Evolutionary conservation across 2,888 invertebrate genomes (phyloP).

Genomic region (Platynereis dumerilii): DNA sequence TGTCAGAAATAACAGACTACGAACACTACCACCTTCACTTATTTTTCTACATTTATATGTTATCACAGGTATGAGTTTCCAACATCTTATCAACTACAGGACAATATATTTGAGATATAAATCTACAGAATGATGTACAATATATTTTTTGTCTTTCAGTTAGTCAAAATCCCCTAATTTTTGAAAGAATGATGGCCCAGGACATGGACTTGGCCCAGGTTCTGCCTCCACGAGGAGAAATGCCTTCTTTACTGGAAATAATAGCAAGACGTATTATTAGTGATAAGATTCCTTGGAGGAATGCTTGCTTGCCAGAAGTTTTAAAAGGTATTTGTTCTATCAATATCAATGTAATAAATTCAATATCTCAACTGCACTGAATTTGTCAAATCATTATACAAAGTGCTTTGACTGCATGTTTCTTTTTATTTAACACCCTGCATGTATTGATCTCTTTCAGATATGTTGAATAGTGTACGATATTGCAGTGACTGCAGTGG

Average conservation of each 20-base stretch:
- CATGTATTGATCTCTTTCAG: no score
- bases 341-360: neutral
- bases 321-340: neutral
- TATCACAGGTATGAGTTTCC: slow-evolving; percentile 1
- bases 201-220: neutral
- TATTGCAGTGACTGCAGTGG: no score
- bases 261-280: neutral
- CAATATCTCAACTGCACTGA: no score
- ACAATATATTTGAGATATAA: no score
- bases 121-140: no score
- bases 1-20: neutral
- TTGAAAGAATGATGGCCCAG: neutral
- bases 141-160: no score
- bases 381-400: no score
- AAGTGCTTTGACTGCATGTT: no score
- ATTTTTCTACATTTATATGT: neutral
- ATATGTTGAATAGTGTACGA: no score
- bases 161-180: neutral
- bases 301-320: neutral
- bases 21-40: neutral
- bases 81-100: no score
- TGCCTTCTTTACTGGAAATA: neutral
- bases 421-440: no score
- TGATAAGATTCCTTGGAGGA: neutral
- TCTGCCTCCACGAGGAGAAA: neutral